A percentile compares a stretch with the other conserved stretches of the same genome.
phyloP scores from a whole-genome alignment of 37 sponge, comb jelly and placozoan genomes.

The Oopsacas minuta region DNA sequence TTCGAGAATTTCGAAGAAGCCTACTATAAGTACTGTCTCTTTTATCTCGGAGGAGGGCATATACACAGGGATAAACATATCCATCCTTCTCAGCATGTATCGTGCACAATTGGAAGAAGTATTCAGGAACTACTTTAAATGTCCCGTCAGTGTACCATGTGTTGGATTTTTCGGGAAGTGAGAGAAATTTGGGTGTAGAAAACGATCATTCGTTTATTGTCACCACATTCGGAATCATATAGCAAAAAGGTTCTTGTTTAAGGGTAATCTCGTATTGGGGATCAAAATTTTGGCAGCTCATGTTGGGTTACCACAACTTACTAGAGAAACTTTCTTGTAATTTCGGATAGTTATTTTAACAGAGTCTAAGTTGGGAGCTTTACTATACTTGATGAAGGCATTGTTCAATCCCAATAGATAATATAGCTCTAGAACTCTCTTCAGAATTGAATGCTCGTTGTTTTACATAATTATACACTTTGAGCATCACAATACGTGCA shows the following conservation, averaged over 20 bases:
- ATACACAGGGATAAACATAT: neutral
- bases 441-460: neutral
- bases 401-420: neutral
- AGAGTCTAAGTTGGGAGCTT: neutral
- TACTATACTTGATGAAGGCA: too few relatives aligned
- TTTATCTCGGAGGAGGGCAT: neutral
- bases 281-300: neutral
- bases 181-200: too few relatives aligned
- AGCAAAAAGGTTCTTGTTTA: too few relatives aligned
- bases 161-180: neutral
- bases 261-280: too few relatives aligned
- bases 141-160: neutral
- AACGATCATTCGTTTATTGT: too few relatives aligned
- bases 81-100: conserved; percentile 17
- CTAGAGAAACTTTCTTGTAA: neutral
- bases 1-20: neutral
- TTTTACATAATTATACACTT: neutral
- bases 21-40: neutral
- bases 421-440: neutral
- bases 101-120: neutral
- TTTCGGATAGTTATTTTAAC: neutral
- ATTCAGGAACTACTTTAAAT: neutral
- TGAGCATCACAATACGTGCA: neutral
- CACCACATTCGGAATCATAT: too few relatives aligned
- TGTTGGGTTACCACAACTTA: neutral